A percentile compares a stretch with the other conserved stretches of the same genome.
Conservation (phyloP, 2,113 vertebrate genomes). For the Pterocles gutturalis region DNA sequence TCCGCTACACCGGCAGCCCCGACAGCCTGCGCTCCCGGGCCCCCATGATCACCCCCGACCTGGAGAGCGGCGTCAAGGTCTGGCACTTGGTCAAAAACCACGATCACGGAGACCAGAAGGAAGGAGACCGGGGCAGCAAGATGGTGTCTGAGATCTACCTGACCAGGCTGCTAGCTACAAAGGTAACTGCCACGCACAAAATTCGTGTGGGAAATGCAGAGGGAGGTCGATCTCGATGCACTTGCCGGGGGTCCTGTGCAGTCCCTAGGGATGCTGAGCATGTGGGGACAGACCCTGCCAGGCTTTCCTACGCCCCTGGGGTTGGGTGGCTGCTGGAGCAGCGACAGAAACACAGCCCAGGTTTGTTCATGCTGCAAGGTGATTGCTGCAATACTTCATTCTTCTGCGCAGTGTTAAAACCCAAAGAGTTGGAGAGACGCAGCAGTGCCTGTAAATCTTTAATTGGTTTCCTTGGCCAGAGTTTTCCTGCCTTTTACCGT, state of each 20-base stretch:
- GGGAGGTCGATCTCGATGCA: fast-evolving
- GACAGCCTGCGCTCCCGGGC: conserved; percentile 96
- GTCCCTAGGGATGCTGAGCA: not conserved
- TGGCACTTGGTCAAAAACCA: conserved; percentile 99
- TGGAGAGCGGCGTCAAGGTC: conserved; percentile 96
- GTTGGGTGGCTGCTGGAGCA: not conserved
- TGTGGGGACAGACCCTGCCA: no score
- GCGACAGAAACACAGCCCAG: not conserved
- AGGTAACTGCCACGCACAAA: conserved; percentile 76
- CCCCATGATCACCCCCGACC: conserved; percentile 97
- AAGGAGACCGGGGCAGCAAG: conserved; percentile 96
- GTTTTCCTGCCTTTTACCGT: fast-evolving
- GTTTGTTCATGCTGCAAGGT: fast-evolving
- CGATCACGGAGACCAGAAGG: conserved; percentile 97
- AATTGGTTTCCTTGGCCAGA: fast-evolving
- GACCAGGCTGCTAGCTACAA: conserved; percentile 94
- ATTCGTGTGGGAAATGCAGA: fast-evolving
- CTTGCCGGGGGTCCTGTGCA: fast-evolving
- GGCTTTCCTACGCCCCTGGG: not conserved
- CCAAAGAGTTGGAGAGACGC: not conserved
- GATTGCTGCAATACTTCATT: not conserved
- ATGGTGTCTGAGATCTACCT: conserved; percentile 99
- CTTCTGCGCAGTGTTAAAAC: not conserved
- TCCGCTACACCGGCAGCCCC: conserved; percentile 96
- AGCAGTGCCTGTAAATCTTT: not conserved